phyloP scores from a whole-genome alignment of 2,113 vertebrate genomes.

The Sakesphorus luctuosus region DNA sequence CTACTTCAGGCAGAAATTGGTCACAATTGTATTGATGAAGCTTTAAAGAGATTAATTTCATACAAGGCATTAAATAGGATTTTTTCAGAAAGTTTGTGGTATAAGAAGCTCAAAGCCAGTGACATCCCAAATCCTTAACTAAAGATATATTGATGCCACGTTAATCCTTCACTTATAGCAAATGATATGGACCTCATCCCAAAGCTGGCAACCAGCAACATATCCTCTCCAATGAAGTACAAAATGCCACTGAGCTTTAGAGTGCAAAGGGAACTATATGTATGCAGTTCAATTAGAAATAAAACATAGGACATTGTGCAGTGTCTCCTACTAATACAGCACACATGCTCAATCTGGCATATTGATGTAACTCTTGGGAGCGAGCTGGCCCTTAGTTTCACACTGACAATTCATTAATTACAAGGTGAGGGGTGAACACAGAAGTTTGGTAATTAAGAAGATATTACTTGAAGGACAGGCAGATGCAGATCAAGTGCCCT shows the following conservation, averaged over 20 bases:
- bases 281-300: not conserved
- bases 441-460: not conserved
- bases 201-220: not conserved
- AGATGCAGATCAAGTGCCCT: not conserved
- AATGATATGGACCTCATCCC: not conserved
- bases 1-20: slow-evolving; percentile 41
- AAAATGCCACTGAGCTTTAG: not conserved
- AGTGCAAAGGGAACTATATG: not conserved
- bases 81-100: slow-evolving; percentile 6
- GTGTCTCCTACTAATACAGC: not conserved
- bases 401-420: not conserved
- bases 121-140: slow-evolving; percentile 62
- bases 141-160: slow-evolving; percentile 49
- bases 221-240: not conserved
- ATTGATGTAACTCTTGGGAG: not conserved
- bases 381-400: not conserved
- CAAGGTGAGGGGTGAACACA: not conserved
- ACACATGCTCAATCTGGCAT: accelerated
- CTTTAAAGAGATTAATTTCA: slow-evolving; percentile 47
- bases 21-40: slow-evolving; percentile 32
- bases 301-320: not conserved
- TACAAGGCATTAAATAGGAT: slow-evolving; percentile 35
- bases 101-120: slow-evolving; percentile 40
- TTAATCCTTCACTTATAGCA: slow-evolving; percentile 43
- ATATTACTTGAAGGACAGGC: not conserved